Percentiles rank a stretch among this genome's conserved stretches.
phyloP scores from a whole-genome alignment of 2,888 invertebrate genomes.

The Ochlodes sylvanus region DNA sequence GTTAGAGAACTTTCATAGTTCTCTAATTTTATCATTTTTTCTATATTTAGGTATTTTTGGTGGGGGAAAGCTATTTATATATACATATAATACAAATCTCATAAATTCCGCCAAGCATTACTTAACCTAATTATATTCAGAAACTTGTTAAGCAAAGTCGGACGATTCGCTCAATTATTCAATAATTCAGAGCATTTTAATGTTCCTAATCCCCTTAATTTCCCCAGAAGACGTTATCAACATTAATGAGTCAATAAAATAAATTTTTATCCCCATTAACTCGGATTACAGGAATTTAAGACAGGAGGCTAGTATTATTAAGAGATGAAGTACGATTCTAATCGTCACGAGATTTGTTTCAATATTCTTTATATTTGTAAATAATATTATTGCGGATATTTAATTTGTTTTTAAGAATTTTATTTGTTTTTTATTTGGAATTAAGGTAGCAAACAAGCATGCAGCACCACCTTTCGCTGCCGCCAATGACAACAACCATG shows the following conservation, averaged over 20 bases:
- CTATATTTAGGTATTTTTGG: no score
- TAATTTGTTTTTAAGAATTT: no score
- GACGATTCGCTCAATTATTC: constrained; percentile 3
- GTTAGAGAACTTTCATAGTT: no score
- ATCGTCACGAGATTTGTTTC: not conserved
- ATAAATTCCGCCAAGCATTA: not conserved
- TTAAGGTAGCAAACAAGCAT: no score
- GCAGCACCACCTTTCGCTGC: no score
- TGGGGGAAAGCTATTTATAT: no score
- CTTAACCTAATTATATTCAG: not conserved
- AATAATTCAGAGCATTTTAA: constrained; percentile 19
- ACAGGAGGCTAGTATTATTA: not conserved
- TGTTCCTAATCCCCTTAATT: constrained; percentile 21
- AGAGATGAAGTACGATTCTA: not conserved
- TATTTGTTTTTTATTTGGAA: no score
- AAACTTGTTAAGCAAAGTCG: constrained; percentile 8
- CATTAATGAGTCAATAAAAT: constrained; percentile 34
- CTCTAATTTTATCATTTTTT: no score
- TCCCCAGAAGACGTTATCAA: constrained; percentile 27
- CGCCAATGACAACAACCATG: no score
- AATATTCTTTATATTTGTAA: no score
- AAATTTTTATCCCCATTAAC: constrained; percentile 31
- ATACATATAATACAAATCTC: not conserved
- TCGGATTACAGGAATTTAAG: constrained; percentile 28
- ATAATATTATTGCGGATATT: no score